Evolutionary conservation across 2,797 vertebrate genomes (phyloP).

Genomic region (Hemibagrus guttatus): DNA sequence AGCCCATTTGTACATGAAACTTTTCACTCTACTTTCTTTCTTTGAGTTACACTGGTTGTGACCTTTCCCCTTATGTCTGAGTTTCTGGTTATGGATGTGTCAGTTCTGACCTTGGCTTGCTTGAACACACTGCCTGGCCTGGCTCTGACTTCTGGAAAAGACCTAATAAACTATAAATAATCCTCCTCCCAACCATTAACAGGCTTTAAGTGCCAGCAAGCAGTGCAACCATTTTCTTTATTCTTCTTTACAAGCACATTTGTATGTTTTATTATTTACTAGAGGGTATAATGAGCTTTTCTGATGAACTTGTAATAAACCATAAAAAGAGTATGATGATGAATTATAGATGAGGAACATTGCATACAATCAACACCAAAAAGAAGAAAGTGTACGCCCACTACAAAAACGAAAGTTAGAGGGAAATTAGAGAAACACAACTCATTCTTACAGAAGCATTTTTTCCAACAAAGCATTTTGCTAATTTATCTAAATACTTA

Average conservation of each 20-base stretch:
- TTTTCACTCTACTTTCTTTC: constrained; percentile 1
- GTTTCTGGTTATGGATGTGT: background rate
- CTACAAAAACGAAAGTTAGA: background rate
- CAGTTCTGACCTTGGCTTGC: background rate
- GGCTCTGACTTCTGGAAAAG: background rate
- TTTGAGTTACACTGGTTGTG: background rate
- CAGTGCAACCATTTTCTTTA: constrained; percentile 2
- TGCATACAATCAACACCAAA: background rate
- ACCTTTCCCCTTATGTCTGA: constrained; percentile 9
- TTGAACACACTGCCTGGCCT: background rate
- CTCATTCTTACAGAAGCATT: background rate
- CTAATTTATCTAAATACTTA: background rate
- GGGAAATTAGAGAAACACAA: background rate
- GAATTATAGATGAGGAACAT: constrained; percentile 5
- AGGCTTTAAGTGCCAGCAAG: background rate
- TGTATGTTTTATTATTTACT: constrained; percentile 8
- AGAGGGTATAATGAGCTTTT: background rate
- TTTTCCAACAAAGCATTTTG: background rate
- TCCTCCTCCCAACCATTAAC: background rate
- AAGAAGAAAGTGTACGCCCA: background rate
- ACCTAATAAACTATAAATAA: constrained; percentile 1
- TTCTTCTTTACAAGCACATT: constrained; percentile 17
- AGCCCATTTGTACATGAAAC: background rate
- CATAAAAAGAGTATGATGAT: constrained; percentile 4
- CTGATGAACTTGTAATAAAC: background rate